Conservation (phyloP, 2,797 vertebrate species). For the Characodon lateralis region DNA sequence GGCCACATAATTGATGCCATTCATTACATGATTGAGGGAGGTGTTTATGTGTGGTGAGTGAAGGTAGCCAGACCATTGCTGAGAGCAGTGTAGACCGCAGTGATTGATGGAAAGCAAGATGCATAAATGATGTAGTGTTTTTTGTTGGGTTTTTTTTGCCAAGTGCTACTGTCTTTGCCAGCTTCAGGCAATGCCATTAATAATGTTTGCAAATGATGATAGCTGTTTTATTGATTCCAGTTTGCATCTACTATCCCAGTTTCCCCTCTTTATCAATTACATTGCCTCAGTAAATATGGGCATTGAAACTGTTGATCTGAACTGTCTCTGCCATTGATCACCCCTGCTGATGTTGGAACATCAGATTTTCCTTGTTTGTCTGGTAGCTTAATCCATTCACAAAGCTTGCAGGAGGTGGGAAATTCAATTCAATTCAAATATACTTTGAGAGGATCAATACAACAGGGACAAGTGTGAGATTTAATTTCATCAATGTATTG, state of each 20-base stretch:
- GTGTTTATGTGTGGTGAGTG: slow-evolving; percentile 57
- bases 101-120: slow-evolving; percentile 70
- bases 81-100: slow-evolving; percentile 54
- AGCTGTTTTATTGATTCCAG: slow-evolving; percentile 74
- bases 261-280: slow-evolving; percentile 56
- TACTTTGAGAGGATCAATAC: slow-evolving; percentile 62
- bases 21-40: slow-evolving; percentile 72
- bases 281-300: slow-evolving; percentile 74
- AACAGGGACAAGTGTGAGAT: slow-evolving; percentile 45
- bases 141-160: slow-evolving; percentile 47
- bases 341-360: slow-evolving; percentile 52
- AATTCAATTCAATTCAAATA: no score
- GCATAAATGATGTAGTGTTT: slow-evolving; percentile 54
- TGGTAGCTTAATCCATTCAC: slow-evolving; percentile 59
- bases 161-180: slow-evolving; percentile 64
- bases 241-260: slow-evolving; percentile 59
- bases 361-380: slow-evolving; percentile 52
- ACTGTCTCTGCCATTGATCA: slow-evolving; percentile 69
- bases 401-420: slow-evolving; percentile 44
- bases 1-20: slow-evolving; percentile 68
- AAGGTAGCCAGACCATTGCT: slow-evolving; percentile 62
- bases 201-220: slow-evolving; percentile 77
- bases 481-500: slow-evolving; percentile 46
- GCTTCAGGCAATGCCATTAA: slow-evolving; percentile 71
- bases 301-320: slow-evolving; percentile 65